Evolutionary conservation across 2,888 invertebrate species (phyloP).

Genomic region (Nymphalis urticae): DNA sequence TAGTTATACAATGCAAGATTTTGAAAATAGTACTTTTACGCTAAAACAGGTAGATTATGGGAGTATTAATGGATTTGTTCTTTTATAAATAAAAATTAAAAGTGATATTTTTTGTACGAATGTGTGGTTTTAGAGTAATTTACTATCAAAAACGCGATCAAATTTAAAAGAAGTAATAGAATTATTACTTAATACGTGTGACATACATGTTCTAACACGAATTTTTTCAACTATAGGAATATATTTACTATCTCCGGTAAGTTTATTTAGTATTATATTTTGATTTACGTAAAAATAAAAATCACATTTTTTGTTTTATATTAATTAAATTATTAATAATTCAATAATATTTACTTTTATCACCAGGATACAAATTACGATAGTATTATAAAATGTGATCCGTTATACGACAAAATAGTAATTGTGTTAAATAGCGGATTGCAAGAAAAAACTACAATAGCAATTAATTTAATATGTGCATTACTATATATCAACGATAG

Average conservation of each 20-base stretch:
- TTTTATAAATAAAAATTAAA: neutral
- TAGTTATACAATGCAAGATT: neutral
- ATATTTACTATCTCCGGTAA: constrained; percentile 58
- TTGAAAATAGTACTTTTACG: neutral
- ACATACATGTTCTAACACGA: constrained; percentile 49
- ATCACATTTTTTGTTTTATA: neutral
- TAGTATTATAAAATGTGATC: constrained; percentile 52
- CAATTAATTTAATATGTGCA: constrained; percentile 60
- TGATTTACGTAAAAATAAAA: neutral
- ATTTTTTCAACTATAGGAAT: constrained; percentile 54
- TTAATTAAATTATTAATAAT: neutral
- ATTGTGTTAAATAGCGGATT: constrained; percentile 50
- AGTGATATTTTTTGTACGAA: neutral
- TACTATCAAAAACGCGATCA: constrained; percentile 40
- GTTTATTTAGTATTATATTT: constrained; percentile 28
- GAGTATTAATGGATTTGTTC: neutral
- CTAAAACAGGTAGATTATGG: neutral
- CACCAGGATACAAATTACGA: constrained; percentile 50
- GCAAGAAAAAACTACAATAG: constrained; percentile 49
- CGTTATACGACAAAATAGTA: constrained; percentile 58
- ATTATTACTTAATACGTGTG: constrained; percentile 49
- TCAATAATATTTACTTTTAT: constrained; percentile 36
- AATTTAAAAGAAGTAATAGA: constrained; percentile 53
- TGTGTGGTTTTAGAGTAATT: constrained; percentile 24
- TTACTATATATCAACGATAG: constrained; percentile 52